Evolutionary conservation across 2,888 invertebrate species (phyloP).

Genomic region (Tetragonula carbonaria): DNA sequence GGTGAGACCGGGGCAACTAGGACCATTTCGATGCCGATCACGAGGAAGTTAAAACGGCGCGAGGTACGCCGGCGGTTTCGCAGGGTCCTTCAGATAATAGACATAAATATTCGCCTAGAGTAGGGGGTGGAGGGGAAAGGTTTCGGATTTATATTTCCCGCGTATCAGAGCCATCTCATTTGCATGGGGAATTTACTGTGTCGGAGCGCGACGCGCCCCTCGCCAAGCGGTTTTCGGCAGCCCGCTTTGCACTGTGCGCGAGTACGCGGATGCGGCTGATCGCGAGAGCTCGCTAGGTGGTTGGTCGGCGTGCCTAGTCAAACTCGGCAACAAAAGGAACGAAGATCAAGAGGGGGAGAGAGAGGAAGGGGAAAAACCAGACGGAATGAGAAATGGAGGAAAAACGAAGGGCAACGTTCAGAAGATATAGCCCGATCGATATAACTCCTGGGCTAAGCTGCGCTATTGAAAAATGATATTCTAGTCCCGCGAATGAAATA

Average conservation of each 20-base stretch:
- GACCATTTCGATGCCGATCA: slow-evolving; percentile 26
- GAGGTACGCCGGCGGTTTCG: slow-evolving; percentile 49
- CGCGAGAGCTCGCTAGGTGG: background rate
- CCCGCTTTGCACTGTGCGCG: background rate
- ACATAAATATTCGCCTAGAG: slow-evolving; percentile 78
- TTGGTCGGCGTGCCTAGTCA: background rate
- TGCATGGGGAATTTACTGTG: slow-evolving; percentile 81
- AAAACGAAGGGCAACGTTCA: slow-evolving; percentile 69
- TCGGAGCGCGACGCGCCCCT: slow-evolving; percentile 64
- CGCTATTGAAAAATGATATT: slow-evolving; percentile 81
- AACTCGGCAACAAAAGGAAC: slow-evolving; percentile 41
- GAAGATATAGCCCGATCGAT: slow-evolving; percentile 73
- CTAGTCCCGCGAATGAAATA: slow-evolving; percentile 79
- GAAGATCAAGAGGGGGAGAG: background rate
- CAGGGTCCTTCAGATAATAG: slow-evolving; percentile 76
- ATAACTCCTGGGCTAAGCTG: slow-evolving; percentile 73
- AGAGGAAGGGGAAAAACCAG: slow-evolving; percentile 45
- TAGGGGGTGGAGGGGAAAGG: slow-evolving; percentile 18
- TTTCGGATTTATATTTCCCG: slow-evolving; percentile 82
- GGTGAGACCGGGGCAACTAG: background rate
- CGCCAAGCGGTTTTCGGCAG: background rate
- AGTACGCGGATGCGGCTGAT: background rate
- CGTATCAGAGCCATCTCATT: slow-evolving; percentile 81
- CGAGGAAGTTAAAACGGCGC: background rate
- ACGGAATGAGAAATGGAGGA: slow-evolving; percentile 65